These are phyloP conservation scores for Echinometra lucunter DNA, from an alignment of 53 echinoderm and acorn worm genomes.

Conservation along the genomic window DNA sequence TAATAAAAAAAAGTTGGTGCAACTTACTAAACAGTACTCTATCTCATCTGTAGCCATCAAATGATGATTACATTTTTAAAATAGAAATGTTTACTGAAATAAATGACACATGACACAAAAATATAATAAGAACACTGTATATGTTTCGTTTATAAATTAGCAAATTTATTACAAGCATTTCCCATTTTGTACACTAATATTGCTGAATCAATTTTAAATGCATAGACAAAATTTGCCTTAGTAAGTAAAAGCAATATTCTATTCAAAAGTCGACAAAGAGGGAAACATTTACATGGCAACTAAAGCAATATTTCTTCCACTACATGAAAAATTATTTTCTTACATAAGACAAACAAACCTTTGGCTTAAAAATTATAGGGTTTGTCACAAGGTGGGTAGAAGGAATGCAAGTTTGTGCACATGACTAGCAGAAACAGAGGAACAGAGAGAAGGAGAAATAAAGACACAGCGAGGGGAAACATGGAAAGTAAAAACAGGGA, in stretches of 20 bases:
- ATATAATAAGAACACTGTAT: not conserved
- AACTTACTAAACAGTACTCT: too few species aligned
- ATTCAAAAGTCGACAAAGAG: slow-evolving; percentile 37
- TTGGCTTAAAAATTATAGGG: slow-evolving; percentile 7
- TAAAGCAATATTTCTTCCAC: slow-evolving; percentile 55
- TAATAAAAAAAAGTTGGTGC: too few species aligned
- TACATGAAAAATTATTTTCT: not conserved
- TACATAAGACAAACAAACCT: slow-evolving; percentile 34
- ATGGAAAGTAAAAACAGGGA: not conserved
- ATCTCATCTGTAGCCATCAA: too few species aligned
- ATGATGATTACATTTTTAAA: too few species aligned
- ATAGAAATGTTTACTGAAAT: not conserved
- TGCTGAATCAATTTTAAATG: slow-evolving; percentile 66
- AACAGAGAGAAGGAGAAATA: not conserved
- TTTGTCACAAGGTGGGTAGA: not conserved
- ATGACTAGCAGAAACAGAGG: not conserved
- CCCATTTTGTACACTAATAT: slow-evolving; percentile 72
- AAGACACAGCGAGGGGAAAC: not conserved
- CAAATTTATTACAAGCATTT: slow-evolving; percentile 74
- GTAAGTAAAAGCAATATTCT: slow-evolving; percentile 59
- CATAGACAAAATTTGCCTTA: slow-evolving; percentile 69
- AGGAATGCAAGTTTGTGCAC: slow-evolving; percentile 60
- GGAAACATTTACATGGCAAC: slow-evolving; percentile 55
- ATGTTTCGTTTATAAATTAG: slow-evolving; percentile 68
- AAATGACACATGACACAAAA: not conserved